phyloP scores from a whole-genome alignment of 1,140 invertebrate species.

The Heterodera carotae region DNA sequence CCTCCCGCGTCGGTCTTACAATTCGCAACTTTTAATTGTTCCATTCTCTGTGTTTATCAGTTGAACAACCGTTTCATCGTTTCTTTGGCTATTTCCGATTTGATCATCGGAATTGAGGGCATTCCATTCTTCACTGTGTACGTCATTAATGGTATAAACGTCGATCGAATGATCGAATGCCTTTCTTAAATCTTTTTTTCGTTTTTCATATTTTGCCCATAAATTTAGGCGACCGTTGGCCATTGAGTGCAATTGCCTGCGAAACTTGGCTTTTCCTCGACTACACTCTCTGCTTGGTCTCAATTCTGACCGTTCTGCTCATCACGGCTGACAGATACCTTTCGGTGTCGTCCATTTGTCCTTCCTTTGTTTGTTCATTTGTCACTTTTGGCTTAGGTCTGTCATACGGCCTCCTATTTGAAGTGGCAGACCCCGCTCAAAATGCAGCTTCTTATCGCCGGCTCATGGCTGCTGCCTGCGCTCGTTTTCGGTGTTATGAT shows the following conservation, averaged over 20 bases:
- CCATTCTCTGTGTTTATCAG: conserved; percentile 73
- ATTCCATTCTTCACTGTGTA: conserved; percentile 74
- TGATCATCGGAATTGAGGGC: conserved; percentile 84
- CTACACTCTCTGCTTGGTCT: conserved; percentile 97
- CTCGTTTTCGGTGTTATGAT: conserved; percentile 64
- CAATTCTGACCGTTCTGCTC: conserved; percentile 95
- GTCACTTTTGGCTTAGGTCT: conserved; percentile 40
- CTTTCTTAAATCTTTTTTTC: conserved; percentile 11
- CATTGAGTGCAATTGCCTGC: conserved; percentile 89
- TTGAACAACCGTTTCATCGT: conserved; percentile 99
- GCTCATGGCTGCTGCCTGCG: conserved; percentile 62
- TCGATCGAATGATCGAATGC: too few relatives aligned
- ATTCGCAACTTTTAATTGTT: too few relatives aligned
- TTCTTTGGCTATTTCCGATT: conserved; percentile 93
- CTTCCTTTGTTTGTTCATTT: not conserved
- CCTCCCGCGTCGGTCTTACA: too few relatives aligned
- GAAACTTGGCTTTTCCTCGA: conserved; percentile 98
- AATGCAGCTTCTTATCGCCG: conserved; percentile 58
- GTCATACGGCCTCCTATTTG: conserved; percentile 63
- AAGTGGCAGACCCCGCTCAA: conserved; percentile 64
- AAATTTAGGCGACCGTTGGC: conserved; percentile 84
- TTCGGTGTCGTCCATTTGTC: conserved; percentile 4
- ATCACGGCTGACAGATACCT: conserved; percentile 84
- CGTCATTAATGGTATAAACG: conserved; percentile 62
- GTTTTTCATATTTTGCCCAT: not conserved